These are phyloP conservation scores for Colius striatus DNA, from an alignment of 2,113 vertebrate species.

Conservation along the genomic window DNA sequence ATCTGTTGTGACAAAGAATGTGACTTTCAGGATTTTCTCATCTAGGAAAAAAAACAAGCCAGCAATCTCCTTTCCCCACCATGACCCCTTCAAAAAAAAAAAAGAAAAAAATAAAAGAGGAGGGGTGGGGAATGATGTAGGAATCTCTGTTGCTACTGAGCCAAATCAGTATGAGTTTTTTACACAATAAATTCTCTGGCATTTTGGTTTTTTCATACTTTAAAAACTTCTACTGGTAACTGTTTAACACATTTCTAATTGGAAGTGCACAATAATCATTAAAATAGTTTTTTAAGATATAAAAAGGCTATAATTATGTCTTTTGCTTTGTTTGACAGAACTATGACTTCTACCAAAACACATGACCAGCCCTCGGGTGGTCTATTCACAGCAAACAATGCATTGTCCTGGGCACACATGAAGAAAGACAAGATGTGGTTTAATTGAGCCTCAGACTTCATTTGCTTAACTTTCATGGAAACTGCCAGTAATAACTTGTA, in stretches of 20 bases:
- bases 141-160: not conserved
- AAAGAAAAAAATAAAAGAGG: accelerated
- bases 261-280: slow-evolving; percentile 44
- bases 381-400: slow-evolving; percentile 65
- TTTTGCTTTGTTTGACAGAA: slow-evolving; percentile 62
- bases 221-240: slow-evolving; percentile 19
- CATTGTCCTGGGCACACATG: slow-evolving; percentile 53
- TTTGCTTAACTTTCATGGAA: slow-evolving; percentile 49
- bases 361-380: slow-evolving; percentile 67
- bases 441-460: slow-evolving; percentile 36
- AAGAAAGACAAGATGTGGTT: slow-evolving; percentile 47
- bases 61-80: not conserved
- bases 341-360: slow-evolving; percentile 65
- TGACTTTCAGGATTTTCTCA: not conserved
- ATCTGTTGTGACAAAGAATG: not conserved
- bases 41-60: not conserved
- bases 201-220: slow-evolving; percentile 2
- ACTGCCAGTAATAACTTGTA: slow-evolving; percentile 7
- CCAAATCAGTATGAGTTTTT: not conserved
- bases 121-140: too few relatives aligned
- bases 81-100: not conserved
- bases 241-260: slow-evolving; percentile 32
- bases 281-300: slow-evolving; percentile 30
- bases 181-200: not conserved
- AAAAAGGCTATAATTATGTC: slow-evolving; percentile 46